phyloP scores from a whole-genome alignment of 2,797 vertebrate species.

The Triplophysa yarkandensis region DNA sequence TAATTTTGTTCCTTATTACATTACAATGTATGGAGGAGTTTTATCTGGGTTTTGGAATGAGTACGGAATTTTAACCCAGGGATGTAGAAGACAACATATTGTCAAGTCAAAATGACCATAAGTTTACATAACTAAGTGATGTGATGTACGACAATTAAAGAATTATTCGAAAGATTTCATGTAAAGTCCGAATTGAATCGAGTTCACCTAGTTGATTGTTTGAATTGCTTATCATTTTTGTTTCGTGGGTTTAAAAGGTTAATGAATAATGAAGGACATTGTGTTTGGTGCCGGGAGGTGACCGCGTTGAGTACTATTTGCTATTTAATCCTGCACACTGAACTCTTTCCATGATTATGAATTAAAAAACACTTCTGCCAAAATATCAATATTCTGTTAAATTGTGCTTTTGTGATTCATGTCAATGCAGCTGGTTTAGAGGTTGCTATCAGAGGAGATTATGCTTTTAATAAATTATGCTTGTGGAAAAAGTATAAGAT shows the following conservation, averaged over 20 bases:
- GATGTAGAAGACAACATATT: background rate
- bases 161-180: background rate
- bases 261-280: constrained; percentile 73
- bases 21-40: background rate
- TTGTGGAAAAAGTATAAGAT: no score
- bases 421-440: background rate
- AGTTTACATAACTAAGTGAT: background rate
- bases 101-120: background rate
- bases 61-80: constrained; percentile 9
- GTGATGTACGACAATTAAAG: background rate
- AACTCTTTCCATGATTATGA: background rate
- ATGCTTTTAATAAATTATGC: no score
- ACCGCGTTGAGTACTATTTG: constrained; percentile 26
- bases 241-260: constrained; percentile 65
- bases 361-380: background rate
- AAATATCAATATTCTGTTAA: background rate
- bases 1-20: background rate
- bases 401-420: constrained; percentile 6
- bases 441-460: background rate
- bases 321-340: constrained; percentile 3
- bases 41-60: background rate
- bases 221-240: constrained; percentile 46
- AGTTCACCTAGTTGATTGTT: background rate
- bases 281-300: constrained; percentile 19
- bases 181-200: background rate